These are phyloP conservation scores for Leptinotarsa undecemlineata DNA, from an alignment of 1,140 invertebrate species.

Conservation along the genomic window DNA sequence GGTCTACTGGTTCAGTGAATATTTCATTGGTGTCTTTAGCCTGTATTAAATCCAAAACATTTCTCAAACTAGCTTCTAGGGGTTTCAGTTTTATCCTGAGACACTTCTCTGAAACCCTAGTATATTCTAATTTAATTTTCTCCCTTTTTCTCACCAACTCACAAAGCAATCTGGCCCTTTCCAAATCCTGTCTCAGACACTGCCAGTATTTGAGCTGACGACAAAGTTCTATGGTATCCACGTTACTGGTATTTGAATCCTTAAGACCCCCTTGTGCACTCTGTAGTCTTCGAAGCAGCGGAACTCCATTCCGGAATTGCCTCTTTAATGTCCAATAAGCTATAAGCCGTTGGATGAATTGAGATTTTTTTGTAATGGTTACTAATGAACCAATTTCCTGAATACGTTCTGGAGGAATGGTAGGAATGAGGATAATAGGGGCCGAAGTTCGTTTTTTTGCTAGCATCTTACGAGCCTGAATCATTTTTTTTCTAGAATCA, in stretches of 20 bases:
- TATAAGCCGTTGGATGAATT: slow-evolving; percentile 86
- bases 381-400: slow-evolving; percentile 80
- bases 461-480: slow-evolving; percentile 72
- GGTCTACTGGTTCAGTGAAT: slow-evolving; percentile 91
- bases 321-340: slow-evolving; percentile 95
- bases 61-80: slow-evolving; percentile 74
- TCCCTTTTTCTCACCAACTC: slow-evolving; percentile 94
- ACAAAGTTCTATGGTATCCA: slow-evolving; percentile 73
- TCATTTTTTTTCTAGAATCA: slow-evolving; percentile 70
- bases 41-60: slow-evolving; percentile 76
- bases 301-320: slow-evolving; percentile 95
- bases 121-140: slow-evolving; percentile 88
- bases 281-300: slow-evolving; percentile 84
- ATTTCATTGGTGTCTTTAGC: slow-evolving; percentile 84
- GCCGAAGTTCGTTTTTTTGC: slow-evolving; percentile 85
- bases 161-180: slow-evolving; percentile 87
- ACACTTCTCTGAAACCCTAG: slow-evolving; percentile 80
- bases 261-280: slow-evolving; percentile 59
- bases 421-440: slow-evolving; percentile 91
- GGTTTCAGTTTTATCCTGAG: slow-evolving; percentile 81
- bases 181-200: slow-evolving; percentile 90
- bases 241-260: slow-evolving; percentile 53
- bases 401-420: slow-evolving; percentile 86
- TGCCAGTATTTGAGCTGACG: slow-evolving; percentile 94
- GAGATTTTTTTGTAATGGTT: slow-evolving; percentile 74